Percentiles rank a stretch among this genome's conserved stretches.
phyloP scores from a whole-genome alignment of 2,888 invertebrate species.

The Caenorhabditis sp. region DNA sequence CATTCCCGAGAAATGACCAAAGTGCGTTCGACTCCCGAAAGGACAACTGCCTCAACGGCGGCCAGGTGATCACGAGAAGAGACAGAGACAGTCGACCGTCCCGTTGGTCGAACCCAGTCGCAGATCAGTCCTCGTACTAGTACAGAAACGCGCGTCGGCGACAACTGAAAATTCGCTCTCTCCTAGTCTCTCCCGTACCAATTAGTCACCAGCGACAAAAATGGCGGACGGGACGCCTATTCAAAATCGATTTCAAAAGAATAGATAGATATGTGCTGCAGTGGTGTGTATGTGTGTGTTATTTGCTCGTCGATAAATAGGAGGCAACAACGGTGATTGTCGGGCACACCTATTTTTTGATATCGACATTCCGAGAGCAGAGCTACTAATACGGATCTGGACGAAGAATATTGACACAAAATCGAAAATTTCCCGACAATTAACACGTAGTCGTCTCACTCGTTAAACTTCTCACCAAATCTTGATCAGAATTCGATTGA shows the following conservation, averaged over 20 bases:
- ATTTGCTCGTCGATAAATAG: slow-evolving; percentile 39
- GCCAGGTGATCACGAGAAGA: slow-evolving; percentile 41
- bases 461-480: slow-evolving; percentile 6
- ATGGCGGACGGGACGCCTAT: slow-evolving; percentile 28
- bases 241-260: slow-evolving; percentile 52
- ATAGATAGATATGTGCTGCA: slow-evolving; percentile 31
- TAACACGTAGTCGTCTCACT: slow-evolving; percentile 3
- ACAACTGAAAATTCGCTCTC: slow-evolving; percentile 39
- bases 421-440: not conserved
- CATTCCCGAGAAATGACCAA: slow-evolving; percentile 49
- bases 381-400: slow-evolving; percentile 38
- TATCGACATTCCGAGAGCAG: slow-evolving; percentile 22
- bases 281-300: slow-evolving; percentile 25
- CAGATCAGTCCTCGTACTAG: slow-evolving; percentile 36
- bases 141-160: slow-evolving; percentile 35
- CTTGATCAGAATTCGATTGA: slow-evolving; percentile 24
- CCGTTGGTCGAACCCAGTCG: slow-evolving; percentile 23
- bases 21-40: slow-evolving; percentile 52
- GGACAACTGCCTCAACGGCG: slow-evolving; percentile 29
- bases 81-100: slow-evolving; percentile 17
- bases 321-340: slow-evolving; percentile 27
- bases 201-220: slow-evolving; percentile 54
- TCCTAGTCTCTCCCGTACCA: slow-evolving; percentile 35
- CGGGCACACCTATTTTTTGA: slow-evolving; percentile 56
- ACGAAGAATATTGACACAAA: slow-evolving; percentile 32